Conservation (phyloP, 2,113 vertebrate species). For the Platysteira castanea region DNA sequence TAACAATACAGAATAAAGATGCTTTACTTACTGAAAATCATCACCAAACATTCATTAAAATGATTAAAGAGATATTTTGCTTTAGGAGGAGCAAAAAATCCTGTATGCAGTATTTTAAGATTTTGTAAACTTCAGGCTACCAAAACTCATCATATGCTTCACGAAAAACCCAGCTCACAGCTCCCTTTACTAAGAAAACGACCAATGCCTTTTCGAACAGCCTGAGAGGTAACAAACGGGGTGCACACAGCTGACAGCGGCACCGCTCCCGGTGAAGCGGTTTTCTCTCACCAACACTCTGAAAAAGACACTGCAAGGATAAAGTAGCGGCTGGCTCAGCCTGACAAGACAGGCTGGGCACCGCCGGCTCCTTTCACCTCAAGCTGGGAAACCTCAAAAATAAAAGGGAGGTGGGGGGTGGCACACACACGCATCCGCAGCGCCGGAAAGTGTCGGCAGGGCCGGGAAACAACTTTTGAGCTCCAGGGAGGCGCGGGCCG, state of each 20-base stretch:
- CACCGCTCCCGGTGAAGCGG: background rate
- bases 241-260: background rate
- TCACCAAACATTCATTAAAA: background rate
- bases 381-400: background rate
- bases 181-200: background rate
- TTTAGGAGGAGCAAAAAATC: background rate
- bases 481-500: background rate
- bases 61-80: background rate
- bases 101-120: background rate
- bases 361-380: background rate
- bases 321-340: background rate
- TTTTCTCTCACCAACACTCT: background rate
- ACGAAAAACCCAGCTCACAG: background rate
- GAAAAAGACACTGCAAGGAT: background rate
- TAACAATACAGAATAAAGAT: background rate
- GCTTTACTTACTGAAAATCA: background rate
- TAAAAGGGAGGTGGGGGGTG: background rate
- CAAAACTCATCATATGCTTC: background rate
- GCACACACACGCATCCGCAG: background rate
- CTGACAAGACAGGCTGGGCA: background rate
- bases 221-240: background rate
- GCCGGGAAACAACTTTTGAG: constrained; percentile 5
- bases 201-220: background rate
- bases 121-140: background rate
- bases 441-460: background rate